Conservation (phyloP, 2,113 vertebrate species). For the Pollimyrus isidori region DNA sequence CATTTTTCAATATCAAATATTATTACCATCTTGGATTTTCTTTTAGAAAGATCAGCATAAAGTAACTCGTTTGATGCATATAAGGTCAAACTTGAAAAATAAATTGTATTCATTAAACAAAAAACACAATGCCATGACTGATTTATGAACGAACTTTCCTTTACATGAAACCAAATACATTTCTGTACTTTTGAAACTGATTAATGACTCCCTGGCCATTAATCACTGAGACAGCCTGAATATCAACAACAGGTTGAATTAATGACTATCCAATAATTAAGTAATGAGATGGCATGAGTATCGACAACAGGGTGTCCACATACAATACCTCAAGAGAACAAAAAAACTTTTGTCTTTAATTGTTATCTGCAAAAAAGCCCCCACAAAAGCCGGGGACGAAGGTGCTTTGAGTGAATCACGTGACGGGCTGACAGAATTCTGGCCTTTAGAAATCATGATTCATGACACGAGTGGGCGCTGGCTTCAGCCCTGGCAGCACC, state of each 20-base stretch:
- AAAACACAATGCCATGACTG: conserved; percentile 13
- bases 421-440: not conserved
- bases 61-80: conserved; percentile 13
- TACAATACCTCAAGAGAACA: not conserved
- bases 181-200: conserved; percentile 15
- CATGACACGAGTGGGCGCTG: not conserved
- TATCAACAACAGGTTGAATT: conserved; percentile 15
- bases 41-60: conserved; percentile 29
- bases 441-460: not conserved
- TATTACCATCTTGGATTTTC: conserved; percentile 24
- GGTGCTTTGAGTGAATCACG: not conserved
- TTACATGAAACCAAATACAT: conserved; percentile 7
- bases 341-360: not conserved
- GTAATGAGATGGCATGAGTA: not conserved
- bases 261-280: conserved; percentile 14
- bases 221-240: conserved; percentile 12
- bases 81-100: conserved; percentile 17
- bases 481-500: not conserved
- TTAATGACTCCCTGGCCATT: not conserved
- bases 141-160: conserved; percentile 1
- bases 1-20: conserved; percentile 23
- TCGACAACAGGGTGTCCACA: not conserved
- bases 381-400: not conserved
- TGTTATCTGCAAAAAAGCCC: not conserved
- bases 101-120: conserved; percentile 24